Percentiles rank a stretch among this genome's conserved stretches.
phyloP scores from a whole-genome alignment of 2,113 vertebrate species.

The Empidonax alnorum region DNA sequence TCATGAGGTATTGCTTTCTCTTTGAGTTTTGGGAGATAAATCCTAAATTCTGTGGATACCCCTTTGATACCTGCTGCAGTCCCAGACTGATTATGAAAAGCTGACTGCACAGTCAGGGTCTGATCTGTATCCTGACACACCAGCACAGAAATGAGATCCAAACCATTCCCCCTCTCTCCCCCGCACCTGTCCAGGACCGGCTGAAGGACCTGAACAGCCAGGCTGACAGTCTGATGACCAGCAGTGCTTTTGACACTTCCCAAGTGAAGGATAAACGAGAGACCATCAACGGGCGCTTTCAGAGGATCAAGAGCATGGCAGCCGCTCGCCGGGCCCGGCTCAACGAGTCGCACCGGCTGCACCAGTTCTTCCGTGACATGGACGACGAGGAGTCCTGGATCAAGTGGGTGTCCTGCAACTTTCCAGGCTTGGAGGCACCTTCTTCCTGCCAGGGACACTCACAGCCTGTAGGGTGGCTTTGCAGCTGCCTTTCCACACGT shows the following conservation, averaged over 20 bases:
- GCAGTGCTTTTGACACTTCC: conserved; percentile 94
- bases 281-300: conserved; percentile 90
- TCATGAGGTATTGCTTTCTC: conserved; percentile 84
- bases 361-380: conserved; percentile 98
- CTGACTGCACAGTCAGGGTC: background rate
- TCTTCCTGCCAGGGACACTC: background rate
- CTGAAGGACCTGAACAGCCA: conserved; percentile 97
- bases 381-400: conserved; percentile 99
- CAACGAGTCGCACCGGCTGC: conserved; percentile 95
- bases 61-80: background rate
- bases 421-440: background rate
- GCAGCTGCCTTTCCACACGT: background rate
- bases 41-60: background rate
- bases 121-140: background rate
- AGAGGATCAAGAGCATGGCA: conserved; percentile 93
- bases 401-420: conserved; percentile 79
- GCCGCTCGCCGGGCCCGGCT: conserved; percentile 85
- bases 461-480: background rate
- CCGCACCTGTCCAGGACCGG: conserved; percentile 80
- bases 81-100: background rate
- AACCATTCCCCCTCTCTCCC: background rate
- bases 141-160: background rate
- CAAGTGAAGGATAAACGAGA: conserved; percentile 95
- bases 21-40: background rate
- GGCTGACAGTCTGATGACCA: conserved; percentile 95